A percentile compares a stretch with the other conserved stretches of the same genome.
These are phyloP conservation scores for Hydrolagus affinis DNA, from an alignment of 2,113 vertebrate species.

Conservation along the genomic window DNA sequence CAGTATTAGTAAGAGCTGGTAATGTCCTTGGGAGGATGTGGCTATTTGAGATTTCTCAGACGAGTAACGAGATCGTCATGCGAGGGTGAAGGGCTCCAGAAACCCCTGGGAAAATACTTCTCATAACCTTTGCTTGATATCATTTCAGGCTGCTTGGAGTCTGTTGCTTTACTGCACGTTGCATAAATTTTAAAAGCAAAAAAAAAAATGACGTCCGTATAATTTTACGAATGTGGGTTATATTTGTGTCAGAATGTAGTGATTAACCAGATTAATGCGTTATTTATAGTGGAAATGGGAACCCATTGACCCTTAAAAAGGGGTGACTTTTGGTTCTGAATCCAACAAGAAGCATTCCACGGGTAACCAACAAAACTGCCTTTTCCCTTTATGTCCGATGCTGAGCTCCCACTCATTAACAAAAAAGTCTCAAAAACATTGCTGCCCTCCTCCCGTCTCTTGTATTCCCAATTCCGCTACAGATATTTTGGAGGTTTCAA, in stretches of 20 bases:
- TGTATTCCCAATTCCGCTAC: neutral
- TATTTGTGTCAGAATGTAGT: neutral
- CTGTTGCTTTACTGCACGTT: neutral
- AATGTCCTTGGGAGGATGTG: constrained; percentile 46
- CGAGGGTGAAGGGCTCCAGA: constrained; percentile 50
- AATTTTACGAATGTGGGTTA: too few species aligned
- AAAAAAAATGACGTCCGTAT: neutral
- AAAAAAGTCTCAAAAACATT: neutral
- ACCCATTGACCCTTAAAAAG: neutral
- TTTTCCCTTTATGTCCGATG: neutral
- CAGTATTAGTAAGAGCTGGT: constrained; percentile 15
- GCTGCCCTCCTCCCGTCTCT: too few species aligned
- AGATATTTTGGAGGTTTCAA: neutral
- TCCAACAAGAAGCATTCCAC: neutral
- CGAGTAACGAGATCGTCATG: constrained; percentile 46
- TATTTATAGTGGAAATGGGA: neutral
- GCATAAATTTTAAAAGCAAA: neutral
- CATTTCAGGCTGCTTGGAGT: constrained; percentile 27
- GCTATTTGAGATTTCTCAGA: constrained; percentile 53
- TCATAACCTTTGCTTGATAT: constrained; percentile 36
- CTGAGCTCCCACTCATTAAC: neutral
- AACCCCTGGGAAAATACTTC: constrained; percentile 63
- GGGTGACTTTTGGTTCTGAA: neutral
- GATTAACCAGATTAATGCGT: neutral
- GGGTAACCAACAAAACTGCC: too few species aligned